A percentile compares a stretch with the other conserved stretches of the same genome.
phyloP scores from a whole-genome alignment of 2,797 vertebrate genomes.

The Gallinago solitaria region DNA sequence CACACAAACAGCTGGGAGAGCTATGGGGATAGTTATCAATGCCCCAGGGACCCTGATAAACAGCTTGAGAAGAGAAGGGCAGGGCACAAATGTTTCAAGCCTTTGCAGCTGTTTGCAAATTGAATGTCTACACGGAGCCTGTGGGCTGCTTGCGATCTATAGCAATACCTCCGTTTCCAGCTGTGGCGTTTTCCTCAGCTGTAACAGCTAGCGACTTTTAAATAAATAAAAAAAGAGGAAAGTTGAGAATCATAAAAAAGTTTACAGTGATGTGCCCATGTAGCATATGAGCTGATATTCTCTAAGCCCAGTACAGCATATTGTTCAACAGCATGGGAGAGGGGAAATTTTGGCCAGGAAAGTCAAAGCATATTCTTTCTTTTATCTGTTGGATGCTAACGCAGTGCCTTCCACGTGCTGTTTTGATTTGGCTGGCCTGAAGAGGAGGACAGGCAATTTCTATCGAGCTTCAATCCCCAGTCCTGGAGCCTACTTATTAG shows the following conservation, averaged over 20 bases:
- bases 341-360: conserved; percentile 53
- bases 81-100: conserved; percentile 1
- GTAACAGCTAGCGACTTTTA: neutral
- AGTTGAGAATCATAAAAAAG: neutral
- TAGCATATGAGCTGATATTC: neutral
- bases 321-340: conserved; percentile 61
- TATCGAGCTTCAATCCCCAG: neutral
- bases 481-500: neutral
- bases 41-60: conserved; percentile 25
- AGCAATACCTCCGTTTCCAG: neutral
- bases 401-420: neutral
- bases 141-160: neutral
- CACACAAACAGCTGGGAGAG: conserved; percentile 21
- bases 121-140: neutral
- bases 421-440: conserved; percentile 38
- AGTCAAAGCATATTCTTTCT: conserved; percentile 62
- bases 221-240: neutral
- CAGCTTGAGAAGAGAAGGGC: neutral
- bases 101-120: conserved; percentile 46
- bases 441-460: neutral
- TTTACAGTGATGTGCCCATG: neutral
- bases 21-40: neutral
- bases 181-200: neutral
- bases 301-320: conserved; percentile 33
- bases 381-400: conserved; percentile 49